These are phyloP conservation scores for Lissocephala sabroskyi DNA, from an alignment of 2,888 invertebrate genomes.

Conservation along the genomic window DNA sequence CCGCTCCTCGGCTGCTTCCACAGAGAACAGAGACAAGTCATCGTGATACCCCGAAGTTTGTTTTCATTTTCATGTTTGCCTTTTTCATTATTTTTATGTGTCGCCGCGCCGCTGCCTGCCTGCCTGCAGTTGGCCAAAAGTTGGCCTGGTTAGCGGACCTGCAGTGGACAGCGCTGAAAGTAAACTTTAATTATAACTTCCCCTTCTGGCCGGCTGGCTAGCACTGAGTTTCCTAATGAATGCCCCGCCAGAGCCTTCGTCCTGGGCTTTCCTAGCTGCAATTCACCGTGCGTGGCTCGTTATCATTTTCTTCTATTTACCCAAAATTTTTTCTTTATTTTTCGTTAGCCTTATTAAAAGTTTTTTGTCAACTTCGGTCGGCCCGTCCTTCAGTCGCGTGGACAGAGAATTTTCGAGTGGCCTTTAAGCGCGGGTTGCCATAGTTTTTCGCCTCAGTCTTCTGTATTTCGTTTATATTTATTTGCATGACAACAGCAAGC, in stretches of 20 bases:
- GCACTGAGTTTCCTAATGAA: constrained; percentile 53
- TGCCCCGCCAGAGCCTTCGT: constrained; percentile 14
- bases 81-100: constrained; percentile 39
- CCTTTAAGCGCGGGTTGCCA: constrained; percentile 42
- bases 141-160: constrained; percentile 17
- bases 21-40: too few relatives aligned
- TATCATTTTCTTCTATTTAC: constrained; percentile 11
- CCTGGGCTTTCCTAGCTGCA: too few relatives aligned
- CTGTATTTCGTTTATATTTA: constrained; percentile 38
- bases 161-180: constrained; percentile 52
- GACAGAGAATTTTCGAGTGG: too few relatives aligned
- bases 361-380: constrained; percentile 54
- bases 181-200: constrained; percentile 65
- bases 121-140: constrained; percentile 35
- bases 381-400: too few relatives aligned
- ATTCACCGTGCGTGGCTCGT: too few relatives aligned
- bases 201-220: too few relatives aligned
- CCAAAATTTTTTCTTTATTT: constrained; percentile 18
- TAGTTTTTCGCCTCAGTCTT: constrained; percentile 10
- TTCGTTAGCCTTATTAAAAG: constrained; percentile 57
- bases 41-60: constrained; percentile 29
- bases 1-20: too few relatives aligned
- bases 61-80: too few relatives aligned
- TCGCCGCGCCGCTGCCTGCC: too few relatives aligned
- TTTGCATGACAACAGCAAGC: constrained; percentile 46